These are phyloP conservation scores for Scaptomyza tumidula DNA, from an alignment of 2,888 invertebrate genomes.

Conservation along the genomic window DNA sequence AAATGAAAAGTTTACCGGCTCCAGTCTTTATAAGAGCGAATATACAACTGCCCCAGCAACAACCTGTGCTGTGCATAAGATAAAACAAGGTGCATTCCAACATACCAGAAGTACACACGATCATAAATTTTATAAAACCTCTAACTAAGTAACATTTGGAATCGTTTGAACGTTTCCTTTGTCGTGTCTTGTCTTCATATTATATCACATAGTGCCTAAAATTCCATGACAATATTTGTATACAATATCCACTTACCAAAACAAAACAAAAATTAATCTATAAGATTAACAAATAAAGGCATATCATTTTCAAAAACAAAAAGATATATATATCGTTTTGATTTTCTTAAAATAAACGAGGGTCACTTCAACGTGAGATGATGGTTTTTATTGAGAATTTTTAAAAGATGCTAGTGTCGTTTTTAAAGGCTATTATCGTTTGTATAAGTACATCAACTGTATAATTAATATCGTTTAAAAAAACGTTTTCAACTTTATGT, in stretches of 20 bases:
- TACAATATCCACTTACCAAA: constrained; percentile 48
- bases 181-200: constrained; percentile 57
- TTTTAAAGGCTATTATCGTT: constrained; percentile 67
- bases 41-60: constrained; percentile 89
- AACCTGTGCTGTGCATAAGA: constrained; percentile 91
- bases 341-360: background rate
- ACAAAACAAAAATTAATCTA: constrained; percentile 17
- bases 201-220: constrained; percentile 61
- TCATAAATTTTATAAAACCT: constrained; percentile 91
- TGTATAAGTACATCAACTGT: constrained; percentile 74
- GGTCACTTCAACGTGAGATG: constrained; percentile 70
- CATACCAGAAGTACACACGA: constrained; percentile 93
- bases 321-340: background rate
- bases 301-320: constrained; percentile 38
- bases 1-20: constrained; percentile 87
- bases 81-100: constrained; percentile 91
- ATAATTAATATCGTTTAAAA: constrained; percentile 74
- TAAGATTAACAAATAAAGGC: constrained; percentile 54
- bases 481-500: constrained; percentile 68
- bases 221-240: constrained; percentile 74
- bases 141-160: constrained; percentile 55
- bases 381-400: constrained; percentile 73
- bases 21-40: constrained; percentile 90
- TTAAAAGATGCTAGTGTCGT: constrained; percentile 77
- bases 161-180: constrained; percentile 21